phyloP scores from a whole-genome alignment of 2,888 invertebrate genomes.

The Nomada hirtipes region DNA sequence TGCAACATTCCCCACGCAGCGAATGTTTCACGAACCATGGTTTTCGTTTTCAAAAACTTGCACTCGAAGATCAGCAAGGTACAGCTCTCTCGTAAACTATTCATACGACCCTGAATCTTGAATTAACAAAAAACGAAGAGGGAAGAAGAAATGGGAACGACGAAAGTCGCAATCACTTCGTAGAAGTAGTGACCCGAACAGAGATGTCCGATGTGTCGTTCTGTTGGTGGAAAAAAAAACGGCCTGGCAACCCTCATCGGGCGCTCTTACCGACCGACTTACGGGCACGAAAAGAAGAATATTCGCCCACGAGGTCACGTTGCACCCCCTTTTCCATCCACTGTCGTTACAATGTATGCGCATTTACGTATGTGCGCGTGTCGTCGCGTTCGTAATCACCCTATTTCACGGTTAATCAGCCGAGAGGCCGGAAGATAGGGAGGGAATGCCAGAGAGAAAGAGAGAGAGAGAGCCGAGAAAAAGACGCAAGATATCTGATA shows the following conservation, averaged over 20 bases:
- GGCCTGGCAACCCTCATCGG: slow-evolving; percentile 34
- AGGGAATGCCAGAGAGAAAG: background rate
- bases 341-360: slow-evolving; percentile 43
- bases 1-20: background rate
- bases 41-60: background rate
- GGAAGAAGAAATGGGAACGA: background rate
- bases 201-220: background rate
- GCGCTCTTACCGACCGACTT: slow-evolving; percentile 46
- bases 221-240: slow-evolving; percentile 14
- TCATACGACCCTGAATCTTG: background rate
- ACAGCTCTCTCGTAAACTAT: background rate
- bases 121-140: background rate
- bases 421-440: slow-evolving; percentile 52
- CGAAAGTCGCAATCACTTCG: background rate
- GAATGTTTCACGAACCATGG: background rate
- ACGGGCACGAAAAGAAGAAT: slow-evolving; percentile 47
- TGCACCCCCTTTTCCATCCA: slow-evolving; percentile 32
- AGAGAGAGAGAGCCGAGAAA: background rate
- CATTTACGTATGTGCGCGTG: slow-evolving; percentile 55
- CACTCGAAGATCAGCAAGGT: background rate
- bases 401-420: slow-evolving; percentile 66
- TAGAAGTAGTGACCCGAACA: background rate
- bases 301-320: slow-evolving; percentile 61
- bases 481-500: background rate
- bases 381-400: slow-evolving; percentile 62